Evolutionary conservation across 2,888 invertebrate species (phyloP), one percentile per base, ranked within the genome.

Genomic region (Yponomeuta cagnagella): DNA sequence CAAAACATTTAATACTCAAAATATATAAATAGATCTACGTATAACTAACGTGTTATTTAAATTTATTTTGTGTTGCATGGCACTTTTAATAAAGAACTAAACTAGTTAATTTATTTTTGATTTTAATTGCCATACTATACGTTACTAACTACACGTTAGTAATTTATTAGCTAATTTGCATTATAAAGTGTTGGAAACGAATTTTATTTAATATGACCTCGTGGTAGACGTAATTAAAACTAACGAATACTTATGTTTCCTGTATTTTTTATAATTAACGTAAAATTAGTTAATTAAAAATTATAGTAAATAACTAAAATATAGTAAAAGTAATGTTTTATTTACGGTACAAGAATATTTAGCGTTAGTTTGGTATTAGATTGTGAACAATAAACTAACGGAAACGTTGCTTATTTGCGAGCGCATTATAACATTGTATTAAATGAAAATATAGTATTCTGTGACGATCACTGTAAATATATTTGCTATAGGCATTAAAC

Each of bases 401-500:
- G 69, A 63, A 70, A 70, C 63, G 65, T 66, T 71, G 70, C 70
- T 69, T 71, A 68, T n/a, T 69, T 48, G 37, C 33, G 63, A 63
- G 10, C 70, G 70, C 68, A 52, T 43, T 68, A 69, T 58, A 68
- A 48, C 33, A 31, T 23, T 31, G 58, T 68, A 30, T 70, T 73
- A 77, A 79, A 75, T 77, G 78, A 81, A 75, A 81, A 83, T 86
- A 82, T 78, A 75, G 78, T 83, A 85, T 75, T 33, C 37, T 67
- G 31, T 31, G 6, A 37, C 31, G 68, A 31, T 68, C 76, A 80
- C 70, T 91, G 90, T 90, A 90, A 85, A 68, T 69, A 91, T 89
- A 88, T 82, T 85, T 76, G 86, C 87, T 86, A 82, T 84, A 87
- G 82, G 81, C 63, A 86, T 83, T 81, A 86, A 82, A 86, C 86